A percentile compares a stretch with the other conserved stretches of the same genome.
Evolutionary conservation across 2,113 vertebrate genomes (phyloP).

Genomic region (Myanophis thanlyinensis): DNA sequence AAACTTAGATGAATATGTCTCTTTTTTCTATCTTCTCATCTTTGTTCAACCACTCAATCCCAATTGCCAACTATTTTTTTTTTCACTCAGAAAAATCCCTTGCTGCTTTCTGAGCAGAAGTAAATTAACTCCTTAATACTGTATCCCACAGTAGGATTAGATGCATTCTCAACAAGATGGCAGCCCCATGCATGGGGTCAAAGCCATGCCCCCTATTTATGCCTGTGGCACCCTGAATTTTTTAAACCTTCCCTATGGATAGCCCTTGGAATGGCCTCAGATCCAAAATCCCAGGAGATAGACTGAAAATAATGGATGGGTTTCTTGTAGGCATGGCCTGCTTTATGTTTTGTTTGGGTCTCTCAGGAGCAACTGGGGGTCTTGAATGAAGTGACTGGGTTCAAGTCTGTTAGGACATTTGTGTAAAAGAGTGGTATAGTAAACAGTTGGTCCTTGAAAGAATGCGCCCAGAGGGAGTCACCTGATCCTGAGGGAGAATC

Average conservation of each 20-base stretch:
- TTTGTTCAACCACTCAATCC: not conserved
- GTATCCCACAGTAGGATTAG: not conserved
- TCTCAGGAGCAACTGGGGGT: not conserved
- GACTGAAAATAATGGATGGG: not conserved
- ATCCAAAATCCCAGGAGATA: not conserved
- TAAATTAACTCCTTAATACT: not conserved
- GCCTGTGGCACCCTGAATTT: not conserved
- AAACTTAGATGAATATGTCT: not conserved
- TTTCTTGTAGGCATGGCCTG: not conserved
- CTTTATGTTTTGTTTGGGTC: not conserved
- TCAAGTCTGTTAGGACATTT: not conserved
- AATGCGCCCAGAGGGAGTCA: not conserved
- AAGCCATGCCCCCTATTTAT: not conserved
- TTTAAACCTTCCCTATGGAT: not conserved
- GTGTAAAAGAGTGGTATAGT: not conserved
- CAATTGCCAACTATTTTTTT: not conserved
- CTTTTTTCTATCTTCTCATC: not conserved
- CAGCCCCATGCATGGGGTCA: not conserved
- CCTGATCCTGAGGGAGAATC: not conserved
- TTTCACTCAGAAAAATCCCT: not conserved
- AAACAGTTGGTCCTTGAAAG: not conserved
- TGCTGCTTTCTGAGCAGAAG: not conserved
- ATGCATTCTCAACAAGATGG: not conserved
- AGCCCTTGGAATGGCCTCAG: not conserved
- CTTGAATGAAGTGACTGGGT: not conserved